Conservation (phyloP, 64 coral and sea anemone species). For the Exaiptasia diaphana region DNA sequence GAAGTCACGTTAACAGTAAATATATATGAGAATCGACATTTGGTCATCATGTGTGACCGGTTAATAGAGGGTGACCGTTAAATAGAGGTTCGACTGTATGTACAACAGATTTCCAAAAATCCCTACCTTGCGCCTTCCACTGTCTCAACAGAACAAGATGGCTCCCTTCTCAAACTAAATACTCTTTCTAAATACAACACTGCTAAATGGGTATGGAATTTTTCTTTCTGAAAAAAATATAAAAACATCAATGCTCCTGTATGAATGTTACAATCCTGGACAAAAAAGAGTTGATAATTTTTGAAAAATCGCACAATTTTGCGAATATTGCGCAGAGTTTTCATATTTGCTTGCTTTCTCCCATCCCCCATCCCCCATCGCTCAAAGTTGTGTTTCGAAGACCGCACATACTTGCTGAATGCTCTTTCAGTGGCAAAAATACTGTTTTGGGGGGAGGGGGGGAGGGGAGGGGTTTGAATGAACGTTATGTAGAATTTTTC, state of each 20-base stretch:
- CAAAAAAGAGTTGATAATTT: too few species aligned
- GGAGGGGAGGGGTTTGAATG: too few species aligned
- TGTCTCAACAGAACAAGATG: conserved; percentile 46
- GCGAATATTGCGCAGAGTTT: too few species aligned
- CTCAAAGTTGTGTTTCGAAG: too few species aligned
- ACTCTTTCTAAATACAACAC: conserved; percentile 87
- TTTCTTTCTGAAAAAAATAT: conserved; percentile 75
- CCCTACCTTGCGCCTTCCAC: conserved; percentile 67
- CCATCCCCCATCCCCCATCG: too few species aligned
- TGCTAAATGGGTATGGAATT: conserved; percentile 91
- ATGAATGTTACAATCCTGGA: neutral
- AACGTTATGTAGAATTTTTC: too few species aligned
- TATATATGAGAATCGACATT: neutral
- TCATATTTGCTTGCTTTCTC: too few species aligned
- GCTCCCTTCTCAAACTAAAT: conserved; percentile 69
- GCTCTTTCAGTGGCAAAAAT: too few species aligned
- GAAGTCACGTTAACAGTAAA: neutral
- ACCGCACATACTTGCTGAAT: too few species aligned
- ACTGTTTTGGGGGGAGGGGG: too few species aligned
- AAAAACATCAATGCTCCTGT: neutral
- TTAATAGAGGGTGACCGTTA: neutral
- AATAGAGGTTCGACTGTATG: neutral
- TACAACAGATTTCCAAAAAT: too few species aligned
- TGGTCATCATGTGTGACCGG: neutral
- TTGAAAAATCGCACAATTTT: too few species aligned